Evolutionary conservation across 2,113 vertebrate species (phyloP), one percentile per base, ranked within the genome.

Genomic region (Seriola aureovittata): DNA sequence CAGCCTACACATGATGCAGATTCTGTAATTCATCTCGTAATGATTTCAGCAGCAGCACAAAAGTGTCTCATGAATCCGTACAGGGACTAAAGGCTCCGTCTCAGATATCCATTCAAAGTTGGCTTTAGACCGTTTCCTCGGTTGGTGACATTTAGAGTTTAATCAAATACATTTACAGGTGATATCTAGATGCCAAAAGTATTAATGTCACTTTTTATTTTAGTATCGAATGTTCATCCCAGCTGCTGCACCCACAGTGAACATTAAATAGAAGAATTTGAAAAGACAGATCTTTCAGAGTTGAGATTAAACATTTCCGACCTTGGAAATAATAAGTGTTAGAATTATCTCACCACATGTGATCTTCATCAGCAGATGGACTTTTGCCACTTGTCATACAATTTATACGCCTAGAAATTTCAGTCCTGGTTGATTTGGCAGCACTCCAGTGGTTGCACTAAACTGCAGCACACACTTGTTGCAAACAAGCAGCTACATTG

Each of bases 81-180:
- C 19, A 44, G 23, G 2, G 3, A 73, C 52, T 17, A 48, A 44
- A 38, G n/a, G 7, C 7, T 42, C 48, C 36, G 25, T 75, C 78
- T 32, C 29, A 40, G 72, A 60, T 50, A 74, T 82, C 46, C 21
- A 55, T 73, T 50, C 32, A 65, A n/a, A 67, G 36, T 42, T 34
- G 3, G 54, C 36, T 78, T 57, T 3, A 62, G 9, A 63, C 46
- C 1, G 0, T 58, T 19, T 36, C 23, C 48, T 65, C 5, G 1
- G 58, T 55, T 34, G 50, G 65, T 88, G 85, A 89, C 77, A 86
- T 92, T 83, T 86, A 60, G 11, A 79, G 25, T 81, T 85, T 79
- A 83, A 87, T 90, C 85, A 83, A 66, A 76, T 71, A 84, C 63
- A 85, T 91, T 88, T 87, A 67, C 52, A 78, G 57, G 75, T 63